Base-by-base conservation (phyloP, 2,113 vertebrate genomes). In the Sorex fumeus region DNA sequence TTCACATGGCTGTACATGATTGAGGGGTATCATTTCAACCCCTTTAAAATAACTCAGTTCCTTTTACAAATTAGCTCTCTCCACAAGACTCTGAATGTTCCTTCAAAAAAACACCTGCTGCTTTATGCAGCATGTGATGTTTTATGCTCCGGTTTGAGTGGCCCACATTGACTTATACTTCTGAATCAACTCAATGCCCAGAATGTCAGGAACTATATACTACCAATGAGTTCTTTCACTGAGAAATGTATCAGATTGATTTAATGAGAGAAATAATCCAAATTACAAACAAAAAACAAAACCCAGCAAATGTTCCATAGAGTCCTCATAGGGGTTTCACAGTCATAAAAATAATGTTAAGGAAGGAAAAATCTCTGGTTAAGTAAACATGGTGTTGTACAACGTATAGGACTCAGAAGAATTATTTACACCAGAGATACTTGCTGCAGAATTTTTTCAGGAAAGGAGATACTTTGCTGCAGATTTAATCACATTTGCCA, bases 371-470 rank as follows among this genome's bases (percentile, higher is more conserved):
- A 74, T 75, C 3, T 36, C 43, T 43, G 69, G 27, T 30, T 66
- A 84, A 72, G 32, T 28, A 88, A 90, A 64, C 16, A 60, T 60
- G 16, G 8, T 30, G 25, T 62, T 62, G 15, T 88, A 34, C 70
- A 72, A 83, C 84, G 16, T 72, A 64, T 34, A 60, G 3, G 64
- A 64, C 11, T 88, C 32, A 57, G 25, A 82, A 90, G 11, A 27
- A 30, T 11, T 32, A 74, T 75, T 95, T 40, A 74, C 25, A 77
- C 27, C 40, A 2, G 84, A 91, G 70, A n/a, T 30, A 70, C 60
- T 66, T 50, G 28, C 25, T 82, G 3, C 23, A 75, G 21, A 18
- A 62, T 9, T 32, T 53, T 82, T 90, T 67, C 10, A 60, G 57
- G 78, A 83, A 10, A 6, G 10, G 78, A 53, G 32, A 19, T 66